phyloP scores from a whole-genome alignment of 2,797 vertebrate genomes.

The Cossypha niveicapilla region DNA sequence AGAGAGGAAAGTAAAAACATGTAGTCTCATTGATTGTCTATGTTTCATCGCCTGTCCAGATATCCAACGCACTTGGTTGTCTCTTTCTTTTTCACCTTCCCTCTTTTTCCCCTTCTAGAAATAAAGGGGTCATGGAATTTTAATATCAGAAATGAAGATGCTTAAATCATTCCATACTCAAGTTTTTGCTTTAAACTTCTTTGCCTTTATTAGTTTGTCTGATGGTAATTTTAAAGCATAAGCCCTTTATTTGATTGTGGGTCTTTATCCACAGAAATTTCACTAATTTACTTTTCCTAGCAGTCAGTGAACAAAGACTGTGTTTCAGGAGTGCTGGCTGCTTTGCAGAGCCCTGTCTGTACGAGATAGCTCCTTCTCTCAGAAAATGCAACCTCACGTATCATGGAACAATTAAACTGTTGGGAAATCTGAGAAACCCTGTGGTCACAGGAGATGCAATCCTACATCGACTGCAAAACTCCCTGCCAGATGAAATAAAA shows the following conservation, averaged over 20 bases:
- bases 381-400: background rate
- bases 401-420: background rate
- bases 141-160: background rate
- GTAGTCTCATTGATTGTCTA: conserved; percentile 52
- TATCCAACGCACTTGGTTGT: background rate
- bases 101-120: background rate
- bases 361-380: background rate
- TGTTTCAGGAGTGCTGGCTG: background rate
- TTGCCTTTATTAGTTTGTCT: background rate
- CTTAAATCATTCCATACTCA: background rate
- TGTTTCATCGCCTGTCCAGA: conserved; percentile 12
- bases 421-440: conserved; percentile 39
- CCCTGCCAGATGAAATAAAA: conserved; percentile 53
- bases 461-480: conserved; percentile 14
- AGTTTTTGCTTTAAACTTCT: background rate
- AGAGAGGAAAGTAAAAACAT: conserved; percentile 68
- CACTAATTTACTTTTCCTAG: background rate
- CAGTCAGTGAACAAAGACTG: background rate
- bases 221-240: background rate
- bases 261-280: background rate
- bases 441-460: conserved; percentile 22
- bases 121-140: background rate
- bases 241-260: background rate
- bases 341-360: background rate
- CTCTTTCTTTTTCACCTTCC: background rate